Conservation (phyloP, 2,797 vertebrate species). For the Eulemur rubriventer region DNA sequence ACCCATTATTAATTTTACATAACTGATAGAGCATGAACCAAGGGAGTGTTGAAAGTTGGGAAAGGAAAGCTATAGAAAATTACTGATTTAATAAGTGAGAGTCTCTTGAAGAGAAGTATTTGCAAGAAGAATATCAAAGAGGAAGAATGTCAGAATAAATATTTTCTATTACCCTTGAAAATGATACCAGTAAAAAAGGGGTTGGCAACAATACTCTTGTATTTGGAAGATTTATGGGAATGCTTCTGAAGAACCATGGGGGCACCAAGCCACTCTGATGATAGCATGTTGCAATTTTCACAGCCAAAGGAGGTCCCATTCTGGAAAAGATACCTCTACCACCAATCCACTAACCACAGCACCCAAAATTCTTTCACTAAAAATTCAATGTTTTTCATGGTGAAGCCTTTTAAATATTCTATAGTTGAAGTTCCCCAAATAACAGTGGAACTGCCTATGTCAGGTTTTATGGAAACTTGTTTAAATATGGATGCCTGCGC, state of each 20-base stretch:
- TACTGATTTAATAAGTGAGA: background rate
- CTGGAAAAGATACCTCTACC: background rate
- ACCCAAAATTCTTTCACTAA: background rate
- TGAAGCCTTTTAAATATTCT: background rate
- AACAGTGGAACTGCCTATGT: background rate
- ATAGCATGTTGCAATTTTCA: background rate
- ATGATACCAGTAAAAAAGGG: background rate
- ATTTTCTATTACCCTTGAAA: slow-evolving; percentile 22
- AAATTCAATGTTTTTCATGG: background rate
- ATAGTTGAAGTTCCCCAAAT: background rate
- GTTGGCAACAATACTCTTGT: background rate
- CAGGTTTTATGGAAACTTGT: background rate
- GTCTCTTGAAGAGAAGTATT: background rate
- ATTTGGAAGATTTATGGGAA: background rate
- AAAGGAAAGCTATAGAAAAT: background rate
- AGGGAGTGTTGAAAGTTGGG: background rate
- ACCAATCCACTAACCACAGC: background rate
- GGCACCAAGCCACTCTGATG: background rate
- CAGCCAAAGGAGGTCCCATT: background rate
- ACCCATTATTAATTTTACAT: background rate
- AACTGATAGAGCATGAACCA: background rate
- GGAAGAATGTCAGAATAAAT: background rate
- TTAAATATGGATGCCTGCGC: background rate
- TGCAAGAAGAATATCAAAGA: slow-evolving; percentile 1
- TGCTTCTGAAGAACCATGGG: background rate